Base-by-base conservation (phyloP, 2,113 vertebrate genomes). In the Alces alces region DNA sequence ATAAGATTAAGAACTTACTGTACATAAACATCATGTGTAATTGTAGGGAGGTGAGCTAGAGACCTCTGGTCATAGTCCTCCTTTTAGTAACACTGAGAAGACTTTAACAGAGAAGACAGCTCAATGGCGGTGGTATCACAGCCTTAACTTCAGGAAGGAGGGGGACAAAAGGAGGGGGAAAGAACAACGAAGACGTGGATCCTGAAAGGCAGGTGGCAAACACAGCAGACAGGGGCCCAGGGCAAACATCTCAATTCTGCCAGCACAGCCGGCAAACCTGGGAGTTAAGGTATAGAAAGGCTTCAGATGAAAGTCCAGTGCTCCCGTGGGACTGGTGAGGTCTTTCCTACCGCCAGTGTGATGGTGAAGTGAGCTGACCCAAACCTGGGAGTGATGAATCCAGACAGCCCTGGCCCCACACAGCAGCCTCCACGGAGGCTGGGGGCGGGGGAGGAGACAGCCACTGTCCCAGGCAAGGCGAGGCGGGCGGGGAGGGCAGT, bases 71-170 rank as follows among this genome's bases (percentile, higher is more conserved):
- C 86, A 30, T 6, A 14, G 45, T 5, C 16, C 30, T 36, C 17
- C 12, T 86, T 36, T 43, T 9, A 55, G 11, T 73, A 50, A 57
- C 2, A 78, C 15, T 4, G 33, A 45, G 28, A 84, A 55, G 39
- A 6, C 47, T 23, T 60, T 47, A 4, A 45, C 8, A 52, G 76
- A 58, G 50, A 66, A 2, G 7, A n/a, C 21, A 27, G 66, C 52
- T 55, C 45, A 2, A 0, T 11, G 7, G 33, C 1, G 1, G 39
- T 30, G 55, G 17, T 2, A 3, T 3, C 12, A 27, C 7, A n/a
- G 14, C 17, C 60, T 36, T 16, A 36, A 28, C n/a, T 17, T 30
- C 25, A 28, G 30, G 15, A 28, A 43, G 17, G 19, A 2, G 0
- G 33, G 25, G 25, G 5, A 64, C 6, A 36, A 55, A 7, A 1